Conservation (phyloP, 2,113 vertebrate species). For the Tringa solitaria region DNA sequence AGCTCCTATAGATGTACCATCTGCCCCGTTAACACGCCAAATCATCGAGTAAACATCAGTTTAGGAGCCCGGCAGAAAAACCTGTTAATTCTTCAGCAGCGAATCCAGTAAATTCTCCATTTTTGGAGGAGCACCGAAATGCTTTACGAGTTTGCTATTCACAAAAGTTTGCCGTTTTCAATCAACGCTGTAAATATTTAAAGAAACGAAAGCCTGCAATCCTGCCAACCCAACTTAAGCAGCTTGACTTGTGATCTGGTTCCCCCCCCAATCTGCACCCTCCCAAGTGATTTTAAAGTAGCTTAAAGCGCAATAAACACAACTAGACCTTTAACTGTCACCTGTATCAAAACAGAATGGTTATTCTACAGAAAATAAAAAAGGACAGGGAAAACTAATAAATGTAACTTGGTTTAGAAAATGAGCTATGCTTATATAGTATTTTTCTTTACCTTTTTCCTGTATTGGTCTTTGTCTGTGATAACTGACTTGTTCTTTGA, state of each 20-base stretch:
- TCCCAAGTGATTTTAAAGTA: not conserved
- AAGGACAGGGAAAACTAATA: not conserved
- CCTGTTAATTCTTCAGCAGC: not conserved
- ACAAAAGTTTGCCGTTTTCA: not conserved
- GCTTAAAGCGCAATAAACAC: not conserved
- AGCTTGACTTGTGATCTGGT: not conserved
- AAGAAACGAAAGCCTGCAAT: not conserved
- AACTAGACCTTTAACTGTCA: not conserved
- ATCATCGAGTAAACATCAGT: not conserved
- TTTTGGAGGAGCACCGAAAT: not conserved
- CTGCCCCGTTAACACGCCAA: not conserved
- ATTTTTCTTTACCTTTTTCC: not conserved
- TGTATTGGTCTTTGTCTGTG: not conserved
- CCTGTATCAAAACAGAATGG: not conserved
- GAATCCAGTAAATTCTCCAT: not conserved
- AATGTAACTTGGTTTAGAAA: not conserved
- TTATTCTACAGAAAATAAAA: not conserved
- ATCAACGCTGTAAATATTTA: not conserved
- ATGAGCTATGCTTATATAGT: not conserved
- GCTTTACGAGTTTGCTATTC: not conserved
- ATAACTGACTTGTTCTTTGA: not conserved
- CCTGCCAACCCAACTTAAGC: not conserved
- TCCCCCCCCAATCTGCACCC: too few species aligned
- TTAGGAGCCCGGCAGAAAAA: not conserved
- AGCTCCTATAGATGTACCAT: not conserved